phyloP scores from a whole-genome alignment of 1,140 invertebrate species.

The Apis cerana region DNA sequence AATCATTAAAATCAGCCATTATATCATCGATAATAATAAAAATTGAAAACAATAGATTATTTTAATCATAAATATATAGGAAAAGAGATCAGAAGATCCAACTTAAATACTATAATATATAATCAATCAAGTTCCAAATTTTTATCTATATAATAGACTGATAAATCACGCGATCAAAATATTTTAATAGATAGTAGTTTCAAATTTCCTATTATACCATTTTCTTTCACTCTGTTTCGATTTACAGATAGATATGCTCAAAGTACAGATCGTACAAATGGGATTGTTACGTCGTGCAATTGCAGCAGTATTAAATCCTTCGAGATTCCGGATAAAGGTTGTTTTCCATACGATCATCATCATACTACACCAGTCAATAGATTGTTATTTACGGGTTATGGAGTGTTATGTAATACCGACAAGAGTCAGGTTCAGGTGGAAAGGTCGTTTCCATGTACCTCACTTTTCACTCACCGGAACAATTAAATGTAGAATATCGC shows the following conservation, averaged over 20 bases:
- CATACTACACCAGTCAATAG: constrained; percentile 1
- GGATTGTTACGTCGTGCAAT: constrained; percentile 10
- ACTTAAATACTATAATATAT: too few species aligned
- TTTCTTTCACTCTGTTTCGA: background rate
- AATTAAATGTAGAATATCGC: background rate
- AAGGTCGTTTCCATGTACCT: constrained; percentile 9
- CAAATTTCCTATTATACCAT: background rate
- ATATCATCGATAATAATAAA: too few species aligned
- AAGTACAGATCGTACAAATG: background rate
- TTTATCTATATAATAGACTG: too few species aligned
- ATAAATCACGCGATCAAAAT: too few species aligned
- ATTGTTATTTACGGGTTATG: constrained; percentile 10
- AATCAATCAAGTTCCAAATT: too few species aligned
- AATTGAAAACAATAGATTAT: background rate
- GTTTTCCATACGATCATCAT: constrained; percentile 22
- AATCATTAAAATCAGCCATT: too few species aligned
- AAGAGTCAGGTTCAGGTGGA: background rate
- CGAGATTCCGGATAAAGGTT: constrained; percentile 7
- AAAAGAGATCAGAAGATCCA: too few species aligned
- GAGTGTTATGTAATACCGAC: background rate
- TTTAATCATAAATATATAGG: too few species aligned
- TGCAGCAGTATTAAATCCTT: constrained; percentile 22
- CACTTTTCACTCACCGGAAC: background rate
- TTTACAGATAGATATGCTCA: background rate
- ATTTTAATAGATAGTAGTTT: background rate